Conservation (phyloP, 2,113 vertebrate species). For the Okapia johnstoni region DNA sequence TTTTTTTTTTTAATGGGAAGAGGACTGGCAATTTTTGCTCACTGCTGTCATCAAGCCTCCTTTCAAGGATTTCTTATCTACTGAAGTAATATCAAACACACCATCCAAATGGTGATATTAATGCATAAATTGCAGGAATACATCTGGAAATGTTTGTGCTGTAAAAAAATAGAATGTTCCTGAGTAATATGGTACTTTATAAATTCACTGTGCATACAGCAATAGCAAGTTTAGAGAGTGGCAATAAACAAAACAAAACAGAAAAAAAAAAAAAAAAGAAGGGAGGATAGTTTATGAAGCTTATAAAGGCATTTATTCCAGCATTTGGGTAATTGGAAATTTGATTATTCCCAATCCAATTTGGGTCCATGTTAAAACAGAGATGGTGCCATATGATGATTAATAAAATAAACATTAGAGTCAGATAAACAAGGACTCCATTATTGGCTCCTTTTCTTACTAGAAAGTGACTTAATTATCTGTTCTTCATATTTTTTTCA, state of each 20-base stretch:
- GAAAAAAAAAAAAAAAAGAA: not conserved
- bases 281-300: constrained; percentile 43
- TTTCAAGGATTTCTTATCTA: constrained; percentile 70
- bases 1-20: constrained; percentile 64
- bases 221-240: constrained; percentile 32
- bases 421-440: not conserved
- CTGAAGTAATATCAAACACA: constrained; percentile 57
- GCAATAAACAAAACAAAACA: constrained; percentile 47
- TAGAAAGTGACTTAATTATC: not conserved
- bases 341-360: constrained; percentile 13
- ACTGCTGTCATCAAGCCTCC: constrained; percentile 66
- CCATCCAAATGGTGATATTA: constrained; percentile 70
- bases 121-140: constrained; percentile 73
- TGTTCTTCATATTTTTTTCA: not conserved
- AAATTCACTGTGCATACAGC: constrained; percentile 40
- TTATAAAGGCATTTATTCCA: constrained; percentile 49
- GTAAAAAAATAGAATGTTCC: constrained; percentile 67
- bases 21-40: constrained; percentile 51
- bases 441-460: not conserved
- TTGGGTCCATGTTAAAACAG: constrained; percentile 8
- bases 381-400: not conserved
- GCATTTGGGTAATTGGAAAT: constrained; percentile 50
- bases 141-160: constrained; percentile 66
- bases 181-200: constrained; percentile 43
- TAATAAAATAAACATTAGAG: not conserved